These are phyloP conservation scores for Subacronicta megacephala DNA, from an alignment of 2,888 invertebrate genomes.

Conservation along the genomic window DNA sequence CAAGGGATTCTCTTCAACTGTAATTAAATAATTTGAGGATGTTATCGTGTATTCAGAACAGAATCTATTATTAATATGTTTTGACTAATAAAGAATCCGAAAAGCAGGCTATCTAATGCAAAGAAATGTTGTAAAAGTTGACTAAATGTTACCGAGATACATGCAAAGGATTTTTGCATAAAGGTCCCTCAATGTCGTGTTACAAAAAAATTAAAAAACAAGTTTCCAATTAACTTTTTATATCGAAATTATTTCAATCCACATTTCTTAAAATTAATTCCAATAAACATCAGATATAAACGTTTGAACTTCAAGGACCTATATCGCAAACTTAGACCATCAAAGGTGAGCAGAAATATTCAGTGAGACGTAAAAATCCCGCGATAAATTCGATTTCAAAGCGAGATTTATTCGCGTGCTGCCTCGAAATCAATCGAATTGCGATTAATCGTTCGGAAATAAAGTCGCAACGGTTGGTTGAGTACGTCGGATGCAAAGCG, in stretches of 20 bases:
- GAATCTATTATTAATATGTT: constrained; percentile 16
- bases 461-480: constrained; percentile 43
- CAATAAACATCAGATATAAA: constrained; percentile 7
- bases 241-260: constrained; percentile 1
- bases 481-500: constrained; percentile 31
- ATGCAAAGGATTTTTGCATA: too few relatives aligned
- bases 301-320: constrained; percentile 16
- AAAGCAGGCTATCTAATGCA: too few relatives aligned
- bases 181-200: too few relatives aligned
- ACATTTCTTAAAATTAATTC: too few relatives aligned
- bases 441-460: constrained; percentile 63
- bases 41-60: constrained; percentile 21
- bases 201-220: too few relatives aligned
- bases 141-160: too few relatives aligned
- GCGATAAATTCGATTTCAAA: constrained; percentile 63
- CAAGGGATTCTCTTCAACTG: constrained; percentile 22
- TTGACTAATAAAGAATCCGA: constrained; percentile 1
- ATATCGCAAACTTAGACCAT: constrained; percentile 3
- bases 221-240: not conserved
- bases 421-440: constrained; percentile 53
- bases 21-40: constrained; percentile 42
- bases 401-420: constrained; percentile 50
- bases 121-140: too few relatives aligned
- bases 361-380: constrained; percentile 44
- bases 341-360: constrained; percentile 37